phyloP scores from a whole-genome alignment of 2,888 invertebrate genomes.

The Omphaloscelis lunosa region DNA sequence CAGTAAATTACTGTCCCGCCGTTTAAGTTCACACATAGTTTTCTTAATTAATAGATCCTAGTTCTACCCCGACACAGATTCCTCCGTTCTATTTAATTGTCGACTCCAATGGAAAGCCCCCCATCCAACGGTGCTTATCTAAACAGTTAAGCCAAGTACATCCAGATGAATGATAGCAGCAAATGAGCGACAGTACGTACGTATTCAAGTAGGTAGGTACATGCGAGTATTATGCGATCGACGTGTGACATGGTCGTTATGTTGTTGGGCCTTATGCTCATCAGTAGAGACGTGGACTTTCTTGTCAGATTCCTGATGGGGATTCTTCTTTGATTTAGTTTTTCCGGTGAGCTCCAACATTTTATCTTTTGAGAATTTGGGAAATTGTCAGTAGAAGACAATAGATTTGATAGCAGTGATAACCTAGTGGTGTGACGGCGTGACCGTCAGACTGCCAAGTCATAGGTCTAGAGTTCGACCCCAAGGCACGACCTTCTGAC shows the following conservation, averaged over 20 bases:
- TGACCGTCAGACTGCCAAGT: no score
- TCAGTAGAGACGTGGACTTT: conserved; percentile 16
- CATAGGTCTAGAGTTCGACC: no score
- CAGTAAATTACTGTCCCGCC: no score
- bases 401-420: no score
- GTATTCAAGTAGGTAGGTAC: not conserved
- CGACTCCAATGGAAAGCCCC: conserved; percentile 57
- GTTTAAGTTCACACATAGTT: no score
- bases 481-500: no score
- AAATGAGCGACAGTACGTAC: conserved; percentile 59
- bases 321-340: not conserved
- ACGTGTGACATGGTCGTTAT: conserved; percentile 43
- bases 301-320: conserved; percentile 15
- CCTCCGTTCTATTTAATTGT: conserved; percentile 8
- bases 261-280: not conserved
- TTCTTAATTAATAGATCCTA: no score
- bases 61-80: not conserved
- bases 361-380: not conserved
- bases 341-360: not conserved
- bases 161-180: conserved; percentile 60
- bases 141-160: conserved; percentile 72
- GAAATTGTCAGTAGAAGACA: not conserved
- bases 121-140: conserved; percentile 69
- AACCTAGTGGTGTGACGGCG: no score
- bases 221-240: conserved; percentile 46